These are phyloP conservation scores for Tokudaia muenninki DNA, from an alignment of 2,797 vertebrate genomes.

Conservation along the genomic window DNA sequence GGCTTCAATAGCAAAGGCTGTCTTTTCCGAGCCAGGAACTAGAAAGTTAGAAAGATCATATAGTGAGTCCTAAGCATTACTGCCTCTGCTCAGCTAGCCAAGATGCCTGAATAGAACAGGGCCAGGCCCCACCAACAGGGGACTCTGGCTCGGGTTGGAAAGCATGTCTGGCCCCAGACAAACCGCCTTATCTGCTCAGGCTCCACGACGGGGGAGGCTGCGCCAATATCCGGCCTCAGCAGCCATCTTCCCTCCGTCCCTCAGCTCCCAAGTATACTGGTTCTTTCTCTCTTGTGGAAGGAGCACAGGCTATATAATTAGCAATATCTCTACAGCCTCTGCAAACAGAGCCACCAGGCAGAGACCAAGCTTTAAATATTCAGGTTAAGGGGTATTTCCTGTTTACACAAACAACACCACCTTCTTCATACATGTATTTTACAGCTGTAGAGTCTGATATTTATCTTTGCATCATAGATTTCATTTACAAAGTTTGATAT, in stretches of 20 bases:
- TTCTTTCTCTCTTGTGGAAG: neutral
- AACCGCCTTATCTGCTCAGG: too few species aligned
- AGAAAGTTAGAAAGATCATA: slow-evolving; percentile 87
- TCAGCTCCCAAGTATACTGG: neutral
- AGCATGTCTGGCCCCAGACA: too few species aligned
- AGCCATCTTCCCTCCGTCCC: too few species aligned
- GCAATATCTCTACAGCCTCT: neutral
- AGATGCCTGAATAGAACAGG: too few species aligned
- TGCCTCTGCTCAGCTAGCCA: too few species aligned
- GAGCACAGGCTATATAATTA: neutral
- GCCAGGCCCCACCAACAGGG: too few species aligned
- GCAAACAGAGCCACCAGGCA: too few species aligned
- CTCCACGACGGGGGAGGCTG: too few species aligned
- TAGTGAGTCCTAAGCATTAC: slow-evolving; percentile 85
- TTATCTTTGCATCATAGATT: neutral
- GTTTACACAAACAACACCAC: neutral
- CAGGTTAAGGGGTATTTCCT: neutral
- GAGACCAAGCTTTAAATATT: neutral
- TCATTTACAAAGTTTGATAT: neutral
- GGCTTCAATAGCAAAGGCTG: slow-evolving; percentile 86
- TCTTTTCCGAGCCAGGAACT: slow-evolving; percentile 90
- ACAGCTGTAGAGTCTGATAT: neutral
- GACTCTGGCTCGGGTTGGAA: too few species aligned
- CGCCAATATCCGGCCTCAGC: too few species aligned
- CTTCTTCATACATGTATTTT: neutral